Conservation (phyloP, 2,113 vertebrate genomes). For the Pionites leucogaster region DNA sequence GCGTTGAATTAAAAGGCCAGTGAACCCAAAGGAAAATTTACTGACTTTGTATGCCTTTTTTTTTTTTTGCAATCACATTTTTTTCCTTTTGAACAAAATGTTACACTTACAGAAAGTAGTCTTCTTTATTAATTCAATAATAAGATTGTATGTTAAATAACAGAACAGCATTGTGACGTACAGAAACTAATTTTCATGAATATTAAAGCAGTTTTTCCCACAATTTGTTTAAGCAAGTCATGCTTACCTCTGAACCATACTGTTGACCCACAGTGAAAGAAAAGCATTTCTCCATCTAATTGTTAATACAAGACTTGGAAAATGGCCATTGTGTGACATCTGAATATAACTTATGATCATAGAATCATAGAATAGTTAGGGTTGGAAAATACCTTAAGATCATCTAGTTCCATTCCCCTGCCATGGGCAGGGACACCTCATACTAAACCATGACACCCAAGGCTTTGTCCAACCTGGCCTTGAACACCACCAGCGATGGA, state of each 20-base stretch:
- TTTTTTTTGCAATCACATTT: neutral
- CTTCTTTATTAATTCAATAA: neutral
- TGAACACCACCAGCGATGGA: too few relatives aligned
- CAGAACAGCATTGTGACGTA: neutral
- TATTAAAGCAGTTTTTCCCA: neutral
- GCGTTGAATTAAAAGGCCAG: neutral
- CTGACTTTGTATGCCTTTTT: neutral
- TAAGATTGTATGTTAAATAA: neutral
- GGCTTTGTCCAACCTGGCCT: too few relatives aligned
- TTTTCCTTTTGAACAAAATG: neutral
- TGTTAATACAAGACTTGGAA: neutral
- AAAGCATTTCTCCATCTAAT: neutral
- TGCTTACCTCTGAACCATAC: neutral
- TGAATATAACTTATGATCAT: neutral
- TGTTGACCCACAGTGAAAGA: neutral
- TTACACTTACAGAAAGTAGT: neutral
- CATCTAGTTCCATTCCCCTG: too few relatives aligned
- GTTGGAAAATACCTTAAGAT: too few relatives aligned
- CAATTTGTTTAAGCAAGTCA: neutral
- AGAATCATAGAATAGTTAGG: too few relatives aligned
- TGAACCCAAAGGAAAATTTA: neutral
- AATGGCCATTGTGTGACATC: neutral
- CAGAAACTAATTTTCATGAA: neutral
- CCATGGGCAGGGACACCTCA: too few relatives aligned
- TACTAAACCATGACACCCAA: too few relatives aligned